phyloP scores from a whole-genome alignment of 1,140 invertebrate species.

The Hyposmocoma kahamanoa region DNA sequence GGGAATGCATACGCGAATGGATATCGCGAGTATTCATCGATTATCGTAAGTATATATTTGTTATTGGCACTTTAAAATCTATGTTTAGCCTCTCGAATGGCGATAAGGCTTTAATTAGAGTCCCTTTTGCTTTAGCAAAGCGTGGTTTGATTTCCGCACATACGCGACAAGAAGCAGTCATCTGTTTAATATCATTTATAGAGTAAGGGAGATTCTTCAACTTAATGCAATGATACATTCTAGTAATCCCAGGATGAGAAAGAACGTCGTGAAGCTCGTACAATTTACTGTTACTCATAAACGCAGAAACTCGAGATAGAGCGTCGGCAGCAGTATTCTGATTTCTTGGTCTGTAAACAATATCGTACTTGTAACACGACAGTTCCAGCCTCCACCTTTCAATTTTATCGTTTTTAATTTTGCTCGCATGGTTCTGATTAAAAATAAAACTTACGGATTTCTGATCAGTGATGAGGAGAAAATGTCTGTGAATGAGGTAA shows the following conservation, averaged over 20 bases:
- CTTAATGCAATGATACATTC: conserved; percentile 20
- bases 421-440: conserved; percentile 5
- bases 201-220: conserved; percentile 30
- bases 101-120: conserved; percentile 23
- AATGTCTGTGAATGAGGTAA: conserved; percentile 1
- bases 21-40: conserved; percentile 25
- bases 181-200: conserved; percentile 18
- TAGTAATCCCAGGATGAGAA: too few species aligned
- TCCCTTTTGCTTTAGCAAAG: conserved; percentile 8
- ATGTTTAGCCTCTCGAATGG: conserved; percentile 24
- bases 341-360: conserved; percentile 17
- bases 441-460: conserved; percentile 10
- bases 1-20: conserved; percentile 22
- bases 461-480: conserved; percentile 10
- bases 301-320: conserved; percentile 17
- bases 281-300: too few species aligned
- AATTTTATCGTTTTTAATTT: conserved; percentile 10
- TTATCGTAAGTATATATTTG: conserved; percentile 22
- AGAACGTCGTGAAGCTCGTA: too few species aligned
- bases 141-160: conserved; percentile 27
- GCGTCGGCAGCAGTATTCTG: conserved; percentile 17
- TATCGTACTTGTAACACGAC: conserved; percentile 11
- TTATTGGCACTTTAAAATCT: conserved; percentile 30
- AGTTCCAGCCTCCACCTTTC: conserved; percentile 10
- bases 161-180: conserved; percentile 15